Conservation (phyloP, 2,888 invertebrate species). For the Biston stratarius region DNA sequence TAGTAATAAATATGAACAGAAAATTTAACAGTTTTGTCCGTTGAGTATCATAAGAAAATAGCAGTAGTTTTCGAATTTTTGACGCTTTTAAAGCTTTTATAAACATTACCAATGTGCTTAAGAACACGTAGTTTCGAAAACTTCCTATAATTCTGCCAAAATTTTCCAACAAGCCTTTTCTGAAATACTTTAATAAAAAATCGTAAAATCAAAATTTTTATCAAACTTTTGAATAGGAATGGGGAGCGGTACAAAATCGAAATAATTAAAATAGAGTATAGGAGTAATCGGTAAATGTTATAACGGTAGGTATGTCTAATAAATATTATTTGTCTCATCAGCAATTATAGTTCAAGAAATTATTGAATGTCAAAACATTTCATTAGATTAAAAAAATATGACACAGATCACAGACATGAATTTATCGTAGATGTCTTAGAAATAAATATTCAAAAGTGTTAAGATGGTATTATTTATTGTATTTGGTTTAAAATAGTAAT, state of each 20-base stretch:
- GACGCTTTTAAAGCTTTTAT: neutral
- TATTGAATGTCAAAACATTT: neutral
- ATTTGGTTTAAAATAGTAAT: no score
- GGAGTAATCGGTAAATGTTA: neutral
- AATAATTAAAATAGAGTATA: constrained; percentile 1
- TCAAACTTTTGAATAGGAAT: neutral
- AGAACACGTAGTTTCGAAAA: neutral
- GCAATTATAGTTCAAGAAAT: neutral
- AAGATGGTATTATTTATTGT: no score
- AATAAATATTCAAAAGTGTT: no score
- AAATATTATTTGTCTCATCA: neutral
- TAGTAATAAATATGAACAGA: no score
- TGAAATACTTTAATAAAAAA: constrained; percentile 1
- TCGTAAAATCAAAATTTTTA: neutral
- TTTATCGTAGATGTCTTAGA: no score
- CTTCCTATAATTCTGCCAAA: neutral
- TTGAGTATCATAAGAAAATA: neutral
- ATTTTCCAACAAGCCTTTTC: neutral
- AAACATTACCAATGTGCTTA: neutral
- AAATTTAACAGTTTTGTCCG: no score
- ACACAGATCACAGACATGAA: no score
- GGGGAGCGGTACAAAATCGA: neutral
- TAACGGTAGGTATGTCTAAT: neutral
- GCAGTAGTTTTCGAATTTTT: neutral
- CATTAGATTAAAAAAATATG: neutral